Conservation (phyloP, 2,888 invertebrate species). For the Nebria brevicollis region DNA sequence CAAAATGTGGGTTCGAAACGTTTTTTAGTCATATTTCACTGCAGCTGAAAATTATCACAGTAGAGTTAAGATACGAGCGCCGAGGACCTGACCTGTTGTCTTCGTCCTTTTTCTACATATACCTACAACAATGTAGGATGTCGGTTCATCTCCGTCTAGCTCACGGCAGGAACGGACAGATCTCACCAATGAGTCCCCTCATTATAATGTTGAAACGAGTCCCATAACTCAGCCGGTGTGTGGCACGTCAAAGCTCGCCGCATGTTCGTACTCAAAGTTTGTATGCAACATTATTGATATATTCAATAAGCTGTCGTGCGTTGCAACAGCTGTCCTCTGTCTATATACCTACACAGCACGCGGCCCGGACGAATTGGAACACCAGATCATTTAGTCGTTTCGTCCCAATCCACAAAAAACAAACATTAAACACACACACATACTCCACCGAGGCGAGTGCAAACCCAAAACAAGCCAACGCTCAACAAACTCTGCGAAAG, state of each 20-base stretch:
- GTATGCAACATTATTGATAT: constrained; percentile 28
- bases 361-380: constrained; percentile 1
- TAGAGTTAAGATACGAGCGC: not conserved
- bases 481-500: too few species aligned
- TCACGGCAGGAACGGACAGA: constrained; percentile 28
- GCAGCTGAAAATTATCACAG: constrained; percentile 7
- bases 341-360: constrained; percentile 1
- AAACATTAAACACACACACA: not conserved
- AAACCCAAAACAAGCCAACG: too few species aligned
- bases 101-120: constrained; percentile 1
- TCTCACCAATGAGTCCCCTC: constrained; percentile 40
- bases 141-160: constrained; percentile 23
- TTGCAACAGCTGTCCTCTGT: constrained; percentile 6
- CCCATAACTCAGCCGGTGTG: constrained; percentile 39
- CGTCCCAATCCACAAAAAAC: not conserved
- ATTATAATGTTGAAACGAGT: constrained; percentile 41
- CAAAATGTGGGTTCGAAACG: constrained; percentile 2
- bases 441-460: too few species aligned
- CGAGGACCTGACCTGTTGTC: not conserved
- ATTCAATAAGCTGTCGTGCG: constrained; percentile 26
- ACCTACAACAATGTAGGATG: not conserved
- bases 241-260: constrained; percentile 37
- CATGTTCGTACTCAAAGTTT: constrained; percentile 18
- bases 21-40: constrained; percentile 18
- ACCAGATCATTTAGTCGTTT: not conserved